Evolutionary conservation across 2,113 vertebrate species (phyloP), one percentile per base, ranked within the genome.

Genomic region (Stercorarius parasiticus): DNA sequence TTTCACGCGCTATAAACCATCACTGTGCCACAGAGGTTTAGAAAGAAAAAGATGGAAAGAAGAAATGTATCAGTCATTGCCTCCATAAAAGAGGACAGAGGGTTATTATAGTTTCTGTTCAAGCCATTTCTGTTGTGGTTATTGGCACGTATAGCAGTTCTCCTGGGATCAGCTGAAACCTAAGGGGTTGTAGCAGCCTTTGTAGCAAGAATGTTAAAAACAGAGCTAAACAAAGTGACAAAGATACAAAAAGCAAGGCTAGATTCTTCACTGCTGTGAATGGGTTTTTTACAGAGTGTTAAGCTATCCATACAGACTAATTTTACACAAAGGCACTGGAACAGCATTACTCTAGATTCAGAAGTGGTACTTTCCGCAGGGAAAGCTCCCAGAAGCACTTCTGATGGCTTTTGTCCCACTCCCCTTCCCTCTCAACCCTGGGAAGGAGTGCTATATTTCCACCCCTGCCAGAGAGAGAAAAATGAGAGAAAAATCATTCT

Each of bases 401-500:
- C 64, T 4, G 3, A 59, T 29, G 25, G 25, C 59, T 95, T 97
- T 93, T 81, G 47, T 87, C 79, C 73, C 70, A 55, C 15, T 53
- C 47, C 15, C 38, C 23, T 73, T 70, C 36, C 58, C 32, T 84
- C 43, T 82, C 55, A 95, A 17, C 29, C 19, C 66, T 32, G 40
- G 32, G 70, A 82, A 71, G 19, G 25, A 91, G 21, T 49, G 43
- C 64, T 67, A 4, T 50, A 88, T 93, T 95, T 92, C 64, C 45
- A 56, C 18, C 13, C 21, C 77, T 93, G 70, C 45, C 71, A 91
- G 61, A 93, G 80, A 94, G 40, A 91, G 73, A 90, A 88, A 93
- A 96, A 94, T 30, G 76, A 92, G 50, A 81, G 65, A 91, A 96
- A 96, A 92, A 86, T 89, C 82, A 78, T 91, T 95, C 62, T 86